Conservation (phyloP, 2,888 invertebrate species). For the Hirtodrosophila alboralis region DNA sequence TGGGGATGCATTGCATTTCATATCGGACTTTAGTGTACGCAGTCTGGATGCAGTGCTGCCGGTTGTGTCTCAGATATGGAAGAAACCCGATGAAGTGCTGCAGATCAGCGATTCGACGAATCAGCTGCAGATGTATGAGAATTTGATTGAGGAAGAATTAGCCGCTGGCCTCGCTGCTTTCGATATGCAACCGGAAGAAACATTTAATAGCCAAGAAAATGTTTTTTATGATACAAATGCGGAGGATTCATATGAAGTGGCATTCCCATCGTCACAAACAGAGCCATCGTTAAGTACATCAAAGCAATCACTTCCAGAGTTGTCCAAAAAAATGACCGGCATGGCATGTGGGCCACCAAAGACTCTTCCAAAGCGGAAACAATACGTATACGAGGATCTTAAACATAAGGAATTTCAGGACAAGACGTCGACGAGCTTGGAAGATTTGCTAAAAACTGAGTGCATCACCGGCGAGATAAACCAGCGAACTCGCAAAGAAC, state of each 20-base stretch:
- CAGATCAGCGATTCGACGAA: neutral
- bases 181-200: neutral
- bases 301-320: conserved; percentile 17
- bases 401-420: neutral
- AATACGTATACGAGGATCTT: conserved; percentile 6
- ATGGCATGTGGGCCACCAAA: neutral
- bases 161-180: too few species aligned
- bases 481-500: conserved; percentile 10
- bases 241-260: neutral
- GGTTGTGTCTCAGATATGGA: conserved; percentile 17
- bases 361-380: conserved; percentile 1
- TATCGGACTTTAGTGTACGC: neutral
- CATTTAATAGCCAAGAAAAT: neutral
- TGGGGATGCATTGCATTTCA: conserved; percentile 6
- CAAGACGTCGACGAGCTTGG: neutral
- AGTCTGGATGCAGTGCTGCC: conserved; percentile 13
- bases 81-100: neutral
- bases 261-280: neutral
- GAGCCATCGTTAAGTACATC: neutral
- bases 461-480: conserved; percentile 3
- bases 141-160: too few species aligned
- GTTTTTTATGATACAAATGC: conserved; percentile 3
- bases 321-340: conserved; percentile 13
- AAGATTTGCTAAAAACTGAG: conserved; percentile 13
- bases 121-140: neutral